Percentiles rank a stretch among this genome's conserved stretches.
Conservation (phyloP, 2,888 invertebrate genomes). For the Hyles lineata region DNA sequence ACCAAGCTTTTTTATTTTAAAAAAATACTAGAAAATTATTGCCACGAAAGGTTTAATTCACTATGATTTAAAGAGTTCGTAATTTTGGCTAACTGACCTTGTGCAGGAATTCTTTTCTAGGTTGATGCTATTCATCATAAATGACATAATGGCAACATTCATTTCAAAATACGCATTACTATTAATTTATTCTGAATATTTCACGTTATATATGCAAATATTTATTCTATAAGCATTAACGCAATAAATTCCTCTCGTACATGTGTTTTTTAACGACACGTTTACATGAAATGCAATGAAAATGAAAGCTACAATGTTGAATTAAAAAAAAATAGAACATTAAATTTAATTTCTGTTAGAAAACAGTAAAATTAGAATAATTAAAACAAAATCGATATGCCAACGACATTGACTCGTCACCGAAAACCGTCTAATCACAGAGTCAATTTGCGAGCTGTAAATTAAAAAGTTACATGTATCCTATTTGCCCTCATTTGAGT, state of each 20-base stretch:
- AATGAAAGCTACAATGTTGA: too few species aligned
- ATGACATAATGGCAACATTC: background rate
- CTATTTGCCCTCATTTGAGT: constrained; percentile 58
- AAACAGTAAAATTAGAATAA: background rate
- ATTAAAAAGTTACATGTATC: constrained; percentile 53
- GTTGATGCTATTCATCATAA: background rate
- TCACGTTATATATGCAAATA: background rate
- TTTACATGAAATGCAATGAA: background rate
- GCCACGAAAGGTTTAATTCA: background rate
- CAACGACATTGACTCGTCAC: constrained; percentile 28
- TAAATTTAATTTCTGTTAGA: too few species aligned
- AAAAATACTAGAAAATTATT: too few species aligned
- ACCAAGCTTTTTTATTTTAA: too few species aligned
- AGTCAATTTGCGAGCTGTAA: constrained; percentile 41
- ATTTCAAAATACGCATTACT: background rate
- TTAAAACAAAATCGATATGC: background rate
- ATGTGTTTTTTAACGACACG: background rate
- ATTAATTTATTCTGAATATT: background rate
- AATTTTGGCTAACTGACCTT: background rate
- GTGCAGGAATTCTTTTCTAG: background rate
- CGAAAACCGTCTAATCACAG: constrained; percentile 32
- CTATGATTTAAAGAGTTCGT: background rate
- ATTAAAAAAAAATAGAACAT: too few species aligned
- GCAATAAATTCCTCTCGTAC: background rate
- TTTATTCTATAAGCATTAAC: background rate